Base-by-base conservation (phyloP, 2,797 vertebrate species). In the Eupleurogrammus muticus region DNA sequence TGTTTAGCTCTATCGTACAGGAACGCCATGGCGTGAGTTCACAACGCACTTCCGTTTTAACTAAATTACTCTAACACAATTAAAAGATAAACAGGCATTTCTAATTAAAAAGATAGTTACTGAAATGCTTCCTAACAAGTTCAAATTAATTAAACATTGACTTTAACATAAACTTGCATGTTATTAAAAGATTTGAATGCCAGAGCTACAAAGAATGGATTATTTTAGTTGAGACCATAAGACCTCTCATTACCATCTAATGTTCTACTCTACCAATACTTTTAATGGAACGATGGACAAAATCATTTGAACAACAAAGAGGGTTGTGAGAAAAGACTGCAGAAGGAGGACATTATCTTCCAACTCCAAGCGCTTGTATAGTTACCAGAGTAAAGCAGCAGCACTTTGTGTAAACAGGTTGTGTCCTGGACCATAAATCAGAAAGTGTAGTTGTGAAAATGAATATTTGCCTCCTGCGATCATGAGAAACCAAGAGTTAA, bases 381-480 rank as follows among this genome's bases (percentile, higher is more conserved):
- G 46, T 51, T 57, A 38, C 47, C 5, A 66, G 3, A 72, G 66
- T 17, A 56, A 57, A 53, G 54, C 50, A 59, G 56, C 35, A 57
- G 44, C 13, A 28, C 42, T 34, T 28, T 72, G 47, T 61, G 71
- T 66, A 80, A 82, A 80, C 53, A 80, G 6, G 28, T 58, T 34
- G 55, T 61, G 74, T 52, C 36, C 47, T 70, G 58, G 65, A 75
- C 46, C 24, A 48, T 11, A 66, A 71, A 73, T 76, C 56, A 73
- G 57, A 76, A 81, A 75, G 51, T 61, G 35, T 20, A 44, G 48
- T 71, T 50, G 66, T 1, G 40, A 8, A 51, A 60, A 59, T 20
- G 13, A 73, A 20, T 24, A 24, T 68, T 28, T 36, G 42, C 34
- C 46, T 35, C 2, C 49, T 53, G 55, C 64, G 46, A 53, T 54